phyloP scores from a whole-genome alignment of 2,113 vertebrate species.

The Strix aluco region DNA sequence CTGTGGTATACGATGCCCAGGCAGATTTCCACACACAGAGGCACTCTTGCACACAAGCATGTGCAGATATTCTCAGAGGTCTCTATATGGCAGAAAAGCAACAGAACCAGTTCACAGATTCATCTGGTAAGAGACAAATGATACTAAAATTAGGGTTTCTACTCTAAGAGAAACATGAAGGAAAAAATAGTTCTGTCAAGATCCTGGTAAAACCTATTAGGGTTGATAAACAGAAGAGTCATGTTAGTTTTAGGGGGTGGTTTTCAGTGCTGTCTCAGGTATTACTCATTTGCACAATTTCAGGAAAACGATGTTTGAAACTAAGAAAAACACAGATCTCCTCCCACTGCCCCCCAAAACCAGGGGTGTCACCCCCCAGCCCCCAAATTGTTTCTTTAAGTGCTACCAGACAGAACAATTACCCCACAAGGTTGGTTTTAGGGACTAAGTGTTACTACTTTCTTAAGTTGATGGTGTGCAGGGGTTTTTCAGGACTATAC shows the following conservation, averaged over 20 bases:
- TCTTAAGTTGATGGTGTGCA: background rate
- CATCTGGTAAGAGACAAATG: background rate
- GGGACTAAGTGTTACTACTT: background rate
- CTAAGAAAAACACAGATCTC: background rate
- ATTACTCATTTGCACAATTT: background rate
- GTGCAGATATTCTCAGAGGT: background rate
- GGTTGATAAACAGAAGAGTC: background rate
- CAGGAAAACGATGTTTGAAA: background rate
- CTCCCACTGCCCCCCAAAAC: background rate
- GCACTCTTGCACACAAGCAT: background rate
- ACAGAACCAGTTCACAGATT: background rate
- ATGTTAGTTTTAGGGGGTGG: background rate
- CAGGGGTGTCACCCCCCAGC: background rate
- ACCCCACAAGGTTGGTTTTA: background rate
- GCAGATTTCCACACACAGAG: background rate
- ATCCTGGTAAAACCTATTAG: background rate
- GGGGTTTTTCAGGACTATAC: background rate
- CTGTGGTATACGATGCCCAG: background rate
- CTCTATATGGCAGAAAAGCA: background rate
- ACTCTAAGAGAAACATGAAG: background rate
- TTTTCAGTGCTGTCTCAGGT: background rate
- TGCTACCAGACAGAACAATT: constrained; percentile 11
- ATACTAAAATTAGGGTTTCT: background rate
- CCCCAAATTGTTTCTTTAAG: background rate
- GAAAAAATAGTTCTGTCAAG: background rate